phyloP scores from a whole-genome alignment of 2,888 invertebrate species.

The Phrixothrix hirtus region DNA sequence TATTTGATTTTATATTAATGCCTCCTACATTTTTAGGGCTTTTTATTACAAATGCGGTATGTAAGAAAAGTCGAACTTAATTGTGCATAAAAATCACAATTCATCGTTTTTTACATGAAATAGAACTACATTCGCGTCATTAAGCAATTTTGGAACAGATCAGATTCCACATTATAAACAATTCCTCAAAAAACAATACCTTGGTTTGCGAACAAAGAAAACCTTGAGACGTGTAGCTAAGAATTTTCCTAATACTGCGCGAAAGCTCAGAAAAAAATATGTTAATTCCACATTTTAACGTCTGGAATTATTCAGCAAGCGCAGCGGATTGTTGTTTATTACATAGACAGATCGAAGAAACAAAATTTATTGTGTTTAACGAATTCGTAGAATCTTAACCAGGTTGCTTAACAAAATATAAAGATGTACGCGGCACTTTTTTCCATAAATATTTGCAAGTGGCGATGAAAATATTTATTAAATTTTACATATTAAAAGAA shows the following conservation, averaged over 20 bases:
- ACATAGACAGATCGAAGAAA: constrained; percentile 29
- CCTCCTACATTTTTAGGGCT: too few species aligned
- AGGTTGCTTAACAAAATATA: constrained; percentile 20
- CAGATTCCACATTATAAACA: constrained; percentile 29
- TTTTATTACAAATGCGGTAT: neutral
- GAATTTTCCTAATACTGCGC: constrained; percentile 39
- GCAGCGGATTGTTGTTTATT: constrained; percentile 33
- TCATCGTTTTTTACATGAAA: constrained; percentile 8
- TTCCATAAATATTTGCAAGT: constrained; percentile 3
- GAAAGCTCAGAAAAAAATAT: constrained; percentile 38
- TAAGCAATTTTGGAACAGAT: constrained; percentile 24
- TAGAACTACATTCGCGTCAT: constrained; percentile 15
- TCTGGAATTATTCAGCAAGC: constrained; percentile 40
- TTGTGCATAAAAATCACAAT: constrained; percentile 16
- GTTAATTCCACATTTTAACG: constrained; percentile 39
- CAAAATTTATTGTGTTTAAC: constrained; percentile 32
- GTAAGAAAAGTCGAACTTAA: constrained; percentile 4
- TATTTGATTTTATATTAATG: neutral
- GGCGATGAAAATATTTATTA: too few species aligned
- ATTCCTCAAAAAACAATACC: constrained; percentile 33
- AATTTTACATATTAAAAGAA: too few species aligned
- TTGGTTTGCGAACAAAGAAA: constrained; percentile 32
- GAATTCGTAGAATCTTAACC: constrained; percentile 28
- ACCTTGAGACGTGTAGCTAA: constrained; percentile 37
- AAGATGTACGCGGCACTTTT: constrained; percentile 10